These are phyloP conservation scores for Synanthedon tipuliformis DNA, from an alignment of 2,888 invertebrate species.

Conservation along the genomic window DNA sequence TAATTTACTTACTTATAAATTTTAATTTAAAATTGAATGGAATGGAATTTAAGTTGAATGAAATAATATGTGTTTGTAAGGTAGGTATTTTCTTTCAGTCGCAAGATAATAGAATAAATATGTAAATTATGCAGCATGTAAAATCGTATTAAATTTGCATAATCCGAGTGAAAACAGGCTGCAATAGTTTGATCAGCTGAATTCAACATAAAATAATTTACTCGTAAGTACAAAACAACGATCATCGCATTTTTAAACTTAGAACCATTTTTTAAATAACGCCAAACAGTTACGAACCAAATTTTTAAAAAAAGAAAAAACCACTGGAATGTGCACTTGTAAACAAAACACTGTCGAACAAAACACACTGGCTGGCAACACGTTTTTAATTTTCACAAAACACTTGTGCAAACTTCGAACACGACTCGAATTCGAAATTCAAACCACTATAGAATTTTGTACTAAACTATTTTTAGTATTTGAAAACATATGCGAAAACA, in stretches of 20 bases:
- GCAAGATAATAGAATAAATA: constrained; percentile 19
- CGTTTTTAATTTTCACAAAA: not conserved
- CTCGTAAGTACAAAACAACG: too few relatives aligned
- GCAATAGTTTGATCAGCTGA: constrained; percentile 31
- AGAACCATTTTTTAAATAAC: not conserved
- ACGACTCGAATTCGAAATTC: not conserved
- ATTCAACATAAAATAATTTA: constrained; percentile 1
- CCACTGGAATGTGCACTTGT: not conserved
- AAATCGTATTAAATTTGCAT: constrained; percentile 20
- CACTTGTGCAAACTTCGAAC: not conserved
- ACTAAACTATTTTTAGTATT: not conserved
- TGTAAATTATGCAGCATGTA: constrained; percentile 31
- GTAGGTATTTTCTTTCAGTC: constrained; percentile 3
- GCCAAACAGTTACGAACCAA: not conserved
- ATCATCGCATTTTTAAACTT: not conserved
- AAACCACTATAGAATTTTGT: not conserved
- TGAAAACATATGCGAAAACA: not conserved
- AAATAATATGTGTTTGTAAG: too few relatives aligned
- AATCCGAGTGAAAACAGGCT: constrained; percentile 21
- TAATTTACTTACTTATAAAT: too few relatives aligned
- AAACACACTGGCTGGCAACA: not conserved
- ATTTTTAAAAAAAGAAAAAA: not conserved
- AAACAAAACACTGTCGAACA: not conserved
- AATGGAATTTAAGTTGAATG: too few relatives aligned
- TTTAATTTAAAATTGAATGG: too few relatives aligned